Evolutionary conservation across 2,888 invertebrate genomes (phyloP).

Genomic region (Calameuta pallipes): DNA sequence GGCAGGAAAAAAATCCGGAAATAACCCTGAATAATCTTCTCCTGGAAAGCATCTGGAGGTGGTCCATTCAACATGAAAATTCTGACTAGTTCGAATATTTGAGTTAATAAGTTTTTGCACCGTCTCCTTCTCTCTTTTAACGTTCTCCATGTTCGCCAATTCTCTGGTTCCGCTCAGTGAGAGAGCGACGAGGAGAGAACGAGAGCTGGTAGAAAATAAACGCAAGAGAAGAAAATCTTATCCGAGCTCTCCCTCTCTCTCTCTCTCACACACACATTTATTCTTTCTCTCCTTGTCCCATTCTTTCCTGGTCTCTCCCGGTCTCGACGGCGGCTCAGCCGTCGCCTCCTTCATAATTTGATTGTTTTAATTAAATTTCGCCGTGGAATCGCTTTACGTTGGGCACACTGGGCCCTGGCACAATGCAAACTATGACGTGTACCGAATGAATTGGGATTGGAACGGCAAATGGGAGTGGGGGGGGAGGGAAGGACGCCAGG

Average conservation of each 20-base stretch:
- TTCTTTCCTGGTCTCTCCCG: slow-evolving; percentile 23
- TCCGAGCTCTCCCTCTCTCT: slow-evolving; percentile 48
- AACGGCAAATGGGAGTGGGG: slow-evolving; percentile 45
- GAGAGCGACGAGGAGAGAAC: background rate
- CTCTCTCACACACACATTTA: slow-evolving; percentile 45
- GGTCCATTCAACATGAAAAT: background rate
- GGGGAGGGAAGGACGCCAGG: slow-evolving; percentile 5
- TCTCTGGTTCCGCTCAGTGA: background rate
- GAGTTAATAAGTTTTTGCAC: background rate
- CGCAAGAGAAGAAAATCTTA: slow-evolving; percentile 51
- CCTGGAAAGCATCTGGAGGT: background rate
- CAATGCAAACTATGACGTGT: slow-evolving; percentile 64
- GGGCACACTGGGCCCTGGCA: slow-evolving; percentile 58
- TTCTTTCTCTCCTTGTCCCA: slow-evolving; percentile 33
- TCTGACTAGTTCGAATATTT: background rate
- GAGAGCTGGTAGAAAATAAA: background rate
- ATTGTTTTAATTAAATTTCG: slow-evolving; percentile 67
- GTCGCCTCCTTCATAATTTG: slow-evolving; percentile 64
- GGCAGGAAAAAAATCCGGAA: slow-evolving; percentile 23
- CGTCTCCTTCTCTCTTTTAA: background rate
- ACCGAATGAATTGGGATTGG: slow-evolving; percentile 54
- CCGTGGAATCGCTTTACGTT: slow-evolving; percentile 63
- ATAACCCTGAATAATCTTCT: background rate
- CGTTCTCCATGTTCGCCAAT: background rate
- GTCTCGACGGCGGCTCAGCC: slow-evolving; percentile 53